Base-by-base conservation (phyloP, 2,113 vertebrate species). In the Aix galericulata region DNA sequence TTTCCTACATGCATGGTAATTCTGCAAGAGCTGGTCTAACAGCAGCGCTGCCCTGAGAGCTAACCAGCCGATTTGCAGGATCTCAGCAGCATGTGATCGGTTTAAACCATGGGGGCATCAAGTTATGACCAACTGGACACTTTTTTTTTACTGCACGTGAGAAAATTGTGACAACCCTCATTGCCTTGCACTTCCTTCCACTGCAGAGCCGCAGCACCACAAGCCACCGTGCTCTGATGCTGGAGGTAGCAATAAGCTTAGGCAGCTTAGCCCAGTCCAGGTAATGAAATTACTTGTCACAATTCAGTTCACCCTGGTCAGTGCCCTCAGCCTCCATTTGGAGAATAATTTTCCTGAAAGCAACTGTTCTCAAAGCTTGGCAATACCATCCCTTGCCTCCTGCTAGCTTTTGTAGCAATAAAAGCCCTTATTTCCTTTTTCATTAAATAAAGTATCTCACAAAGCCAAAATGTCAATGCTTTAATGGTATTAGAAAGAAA, bases 301-400 rank as follows among this genome's bases (percentile, higher is more conserved):
- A 62, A 32, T 59, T 84, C 74, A 55, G 69, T 79, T 94, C 71
- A 76, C 38, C 0, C 0, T 77, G 77, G 66, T 87, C 83, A 59
- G n/a, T 50, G 83, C 77, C 53, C 77, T 88, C 62, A 73, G 36
- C 44, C 32, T 63, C 77, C 83, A 79, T 79, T 84, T 85, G 74
- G 25, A 93, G 56, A 77, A 71, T 76, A 79, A 89, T 91, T 82
- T 92, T 94, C 66, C 59, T 89, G 63, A 94, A 89, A 92, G 90
- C 80, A 95, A 46, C 46, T 87, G 62, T 76, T 75, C 66, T 56
- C 58, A 85, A 68, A 92, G 74, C 77, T 91, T 48, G 7, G 23
- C 90, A 88, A 73, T 89, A 87, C 48, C 80, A 93, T 58, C n/a
- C 87, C 36, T 72, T 92, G 86, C 63, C 18, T 93, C 63, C 40